Evolutionary conservation across 2,113 vertebrate species (phyloP).

Genomic region (Pseudonaja textilis): DNA sequence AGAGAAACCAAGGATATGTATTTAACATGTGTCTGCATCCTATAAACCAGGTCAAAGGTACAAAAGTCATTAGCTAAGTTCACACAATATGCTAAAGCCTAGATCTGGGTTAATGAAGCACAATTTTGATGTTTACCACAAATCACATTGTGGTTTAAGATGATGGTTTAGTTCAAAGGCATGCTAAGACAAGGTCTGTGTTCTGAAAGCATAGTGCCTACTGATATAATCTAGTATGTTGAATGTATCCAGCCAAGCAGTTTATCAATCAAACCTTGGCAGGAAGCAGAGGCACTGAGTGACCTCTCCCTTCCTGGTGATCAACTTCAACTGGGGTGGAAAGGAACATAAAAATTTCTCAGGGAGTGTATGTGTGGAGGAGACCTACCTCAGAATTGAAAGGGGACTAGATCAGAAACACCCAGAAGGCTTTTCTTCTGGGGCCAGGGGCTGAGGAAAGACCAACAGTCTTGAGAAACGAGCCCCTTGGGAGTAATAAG

Average conservation of each 20-base stretch:
- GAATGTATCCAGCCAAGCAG: neutral
- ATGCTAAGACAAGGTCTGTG: neutral
- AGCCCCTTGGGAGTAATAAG: neutral
- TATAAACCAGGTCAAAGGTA: neutral
- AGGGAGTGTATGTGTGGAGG: neutral
- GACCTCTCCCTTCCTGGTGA: neutral
- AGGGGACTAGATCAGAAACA: neutral
- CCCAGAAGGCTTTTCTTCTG: neutral
- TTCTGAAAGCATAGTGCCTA: neutral
- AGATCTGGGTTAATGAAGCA: neutral
- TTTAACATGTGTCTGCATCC: neutral
- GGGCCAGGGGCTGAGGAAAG: too few relatives aligned
- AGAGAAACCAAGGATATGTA: neutral
- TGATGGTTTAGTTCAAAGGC: neutral
- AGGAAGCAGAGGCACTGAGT: neutral
- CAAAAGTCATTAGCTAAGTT: neutral
- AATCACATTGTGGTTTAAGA: neutral
- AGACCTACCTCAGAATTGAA: neutral
- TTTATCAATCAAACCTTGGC: neutral
- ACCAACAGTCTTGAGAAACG: neutral
- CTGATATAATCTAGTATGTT: neutral
- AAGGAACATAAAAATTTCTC: slow-evolving; percentile 6
- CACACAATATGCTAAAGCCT: neutral
- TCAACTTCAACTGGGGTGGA: slow-evolving; percentile 21
- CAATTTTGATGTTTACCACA: neutral